These are phyloP conservation scores for Sphinx pinastri DNA, from an alignment of 2,888 invertebrate species.

Conservation along the genomic window DNA sequence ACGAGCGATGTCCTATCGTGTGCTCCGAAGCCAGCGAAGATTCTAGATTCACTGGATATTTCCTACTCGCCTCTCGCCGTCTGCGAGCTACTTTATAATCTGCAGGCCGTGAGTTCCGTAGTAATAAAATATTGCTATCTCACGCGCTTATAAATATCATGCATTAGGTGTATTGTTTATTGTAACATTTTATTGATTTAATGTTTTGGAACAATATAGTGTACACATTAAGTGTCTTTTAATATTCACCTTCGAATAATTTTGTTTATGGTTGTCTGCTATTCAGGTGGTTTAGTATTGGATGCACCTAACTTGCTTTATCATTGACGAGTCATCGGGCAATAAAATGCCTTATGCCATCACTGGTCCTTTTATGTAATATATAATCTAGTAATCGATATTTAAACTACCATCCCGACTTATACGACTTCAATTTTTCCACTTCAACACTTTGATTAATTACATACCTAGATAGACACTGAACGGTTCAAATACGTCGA, in stretches of 20 bases:
- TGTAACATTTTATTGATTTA: conserved; percentile 25
- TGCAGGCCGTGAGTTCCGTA: conserved; percentile 58
- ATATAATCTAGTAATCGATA: too few species aligned
- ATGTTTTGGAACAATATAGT: conserved; percentile 11
- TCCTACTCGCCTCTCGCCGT: conserved; percentile 48
- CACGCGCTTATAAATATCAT: conserved; percentile 48
- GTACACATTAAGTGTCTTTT: conserved; percentile 19
- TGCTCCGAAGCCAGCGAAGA: conserved; percentile 68
- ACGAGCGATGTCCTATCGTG: conserved; percentile 77
- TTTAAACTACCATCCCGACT: too few species aligned
- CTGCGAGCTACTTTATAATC: conserved; percentile 58
- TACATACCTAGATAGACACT: too few species aligned
- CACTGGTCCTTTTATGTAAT: too few species aligned
- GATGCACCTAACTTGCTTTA: background rate
- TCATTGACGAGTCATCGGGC: background rate
- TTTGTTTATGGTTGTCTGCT: background rate
- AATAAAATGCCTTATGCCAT: background rate
- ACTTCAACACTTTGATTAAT: too few species aligned
- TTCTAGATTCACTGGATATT: conserved; percentile 73
- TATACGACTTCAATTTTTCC: too few species aligned
- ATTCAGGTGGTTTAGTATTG: background rate
- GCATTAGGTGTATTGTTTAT: conserved; percentile 42
- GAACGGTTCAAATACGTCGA: too few species aligned
- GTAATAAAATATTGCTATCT: conserved; percentile 59
- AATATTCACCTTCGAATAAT: conserved; percentile 9